Base-by-base conservation (phyloP, 2,113 vertebrate species). In the Phainopepla nitens region DNA sequence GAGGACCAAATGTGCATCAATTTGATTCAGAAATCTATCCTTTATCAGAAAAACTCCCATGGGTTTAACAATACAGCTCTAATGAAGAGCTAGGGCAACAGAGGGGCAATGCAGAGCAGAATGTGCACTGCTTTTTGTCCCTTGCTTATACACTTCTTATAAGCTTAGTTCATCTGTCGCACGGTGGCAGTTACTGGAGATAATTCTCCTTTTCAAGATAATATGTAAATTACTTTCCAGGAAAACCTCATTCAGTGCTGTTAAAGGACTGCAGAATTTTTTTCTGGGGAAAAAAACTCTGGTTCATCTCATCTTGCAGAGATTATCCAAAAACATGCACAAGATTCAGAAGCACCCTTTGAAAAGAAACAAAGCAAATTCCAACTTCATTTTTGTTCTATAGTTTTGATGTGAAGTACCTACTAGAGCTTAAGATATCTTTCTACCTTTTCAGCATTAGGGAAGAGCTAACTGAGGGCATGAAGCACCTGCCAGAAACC, bases 331-430 rank as follows among this genome's bases (percentile, higher is more conserved):
- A 76, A 21, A 33, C 9, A 54, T 13, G 28, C 45, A 35, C 9
- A 9, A 47, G 51, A 87, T 45, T 73, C 70, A 72, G 70, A 93
- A 80, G 56, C 15, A 47, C 14, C 45, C 5, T 58, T 76, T 57
- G 18, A 85, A 96, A 82, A 69, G 70, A 94, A 93, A 86, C 12
- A 86, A 95, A 81, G 57, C 9, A 49, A 81, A 89, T 82, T 68
- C 12, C 23, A 56, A 82, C 3, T 17, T 41, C 28, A 28, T 84
- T 79, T 93, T 79, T 41, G 28, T 54, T 25, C 29, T 12, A 28
- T 28, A 8, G 47, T 77, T 89, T 54, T 69, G 57, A 25, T 68
- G 29, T 11, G 25, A 22, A 89, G 73, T 11, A 58, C 58, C 49
- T 42, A 70, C 18, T 73, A 39, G 29, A 15, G 18, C 54, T 86